These are phyloP conservation scores for Papilio gigon DNA, from an alignment of 2,888 invertebrate species.

Conservation along the genomic window DNA sequence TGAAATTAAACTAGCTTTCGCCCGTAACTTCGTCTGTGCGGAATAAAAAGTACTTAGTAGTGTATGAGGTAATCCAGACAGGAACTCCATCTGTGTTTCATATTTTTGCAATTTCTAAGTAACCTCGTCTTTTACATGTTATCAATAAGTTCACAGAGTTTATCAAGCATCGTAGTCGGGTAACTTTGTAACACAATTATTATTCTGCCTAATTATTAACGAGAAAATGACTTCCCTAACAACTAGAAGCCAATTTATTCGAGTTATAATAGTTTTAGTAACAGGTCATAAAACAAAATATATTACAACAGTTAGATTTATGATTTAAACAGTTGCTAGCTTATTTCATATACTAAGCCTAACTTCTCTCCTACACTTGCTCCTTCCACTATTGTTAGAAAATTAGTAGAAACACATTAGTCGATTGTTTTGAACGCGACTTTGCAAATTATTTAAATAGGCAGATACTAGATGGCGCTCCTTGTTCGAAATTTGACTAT, in stretches of 20 bases:
- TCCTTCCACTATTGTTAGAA: no score
- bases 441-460: no score
- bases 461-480: no score
- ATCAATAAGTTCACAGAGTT: slow-evolving; percentile 7
- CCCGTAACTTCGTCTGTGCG: no score
- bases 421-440: no score
- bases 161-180: slow-evolving; percentile 15
- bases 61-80: no score
- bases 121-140: neutral
- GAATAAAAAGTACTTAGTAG: no score
- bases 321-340: neutral
- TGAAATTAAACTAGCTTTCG: no score
- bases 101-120: neutral
- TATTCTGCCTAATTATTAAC: slow-evolving; percentile 7
- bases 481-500: no score
- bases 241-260: slow-evolving; percentile 13
- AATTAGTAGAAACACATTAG: neutral
- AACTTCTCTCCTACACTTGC: no score
- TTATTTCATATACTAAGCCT: neutral
- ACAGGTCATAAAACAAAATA: slow-evolving; percentile 10
- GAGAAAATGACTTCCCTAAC: slow-evolving; percentile 15
- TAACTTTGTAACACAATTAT: slow-evolving; percentile 18
- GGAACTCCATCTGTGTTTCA: no score
- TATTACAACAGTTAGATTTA: neutral
- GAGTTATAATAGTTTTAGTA: slow-evolving; percentile 2